Percentiles rank a stretch among this genome's conserved stretches.
Evolutionary conservation across 2,888 invertebrate species (phyloP).

Genomic region (Troides helena): DNA sequence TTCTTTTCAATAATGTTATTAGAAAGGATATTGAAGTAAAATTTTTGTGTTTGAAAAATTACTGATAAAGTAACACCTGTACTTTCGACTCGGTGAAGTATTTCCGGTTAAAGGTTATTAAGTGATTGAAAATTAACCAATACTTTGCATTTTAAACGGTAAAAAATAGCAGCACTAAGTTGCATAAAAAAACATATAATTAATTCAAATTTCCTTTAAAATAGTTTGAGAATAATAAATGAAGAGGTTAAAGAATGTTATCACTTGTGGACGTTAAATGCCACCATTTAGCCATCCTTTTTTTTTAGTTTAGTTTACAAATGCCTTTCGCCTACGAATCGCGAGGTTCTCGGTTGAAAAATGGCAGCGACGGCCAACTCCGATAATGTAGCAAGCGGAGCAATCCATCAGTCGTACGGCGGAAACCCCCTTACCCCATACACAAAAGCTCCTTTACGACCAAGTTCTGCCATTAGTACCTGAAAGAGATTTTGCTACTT

Average conservation of each 20-base stretch:
- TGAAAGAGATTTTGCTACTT: conserved; percentile 30
- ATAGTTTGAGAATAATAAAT: neutral
- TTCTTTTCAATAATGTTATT: too few relatives aligned
- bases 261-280: conserved; percentile 12
- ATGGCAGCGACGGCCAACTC: conserved; percentile 53
- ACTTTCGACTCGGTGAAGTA: too few relatives aligned
- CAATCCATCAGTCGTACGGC: conserved; percentile 54
- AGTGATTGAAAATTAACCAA: too few relatives aligned
- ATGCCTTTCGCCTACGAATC: conserved; percentile 38
- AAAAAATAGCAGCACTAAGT: neutral
- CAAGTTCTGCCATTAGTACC: conserved; percentile 30
- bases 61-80: too few relatives aligned
- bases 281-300: conserved; percentile 15
- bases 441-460: conserved; percentile 38
- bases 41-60: too few relatives aligned
- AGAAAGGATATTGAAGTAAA: too few relatives aligned
- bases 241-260: conserved; percentile 5
- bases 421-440: conserved; percentile 39
- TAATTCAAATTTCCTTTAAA: neutral
- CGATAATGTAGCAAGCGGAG: conserved; percentile 62
- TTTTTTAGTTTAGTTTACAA: conserved; percentile 31
- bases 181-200: neutral
- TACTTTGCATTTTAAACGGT: too few relatives aligned
- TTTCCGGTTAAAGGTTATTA: too few relatives aligned
- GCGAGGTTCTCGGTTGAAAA: conserved; percentile 57